These are phyloP conservation scores for Mesorhabditis sp. DNA, from an alignment of 2,888 invertebrate species.

Conservation along the genomic window DNA sequence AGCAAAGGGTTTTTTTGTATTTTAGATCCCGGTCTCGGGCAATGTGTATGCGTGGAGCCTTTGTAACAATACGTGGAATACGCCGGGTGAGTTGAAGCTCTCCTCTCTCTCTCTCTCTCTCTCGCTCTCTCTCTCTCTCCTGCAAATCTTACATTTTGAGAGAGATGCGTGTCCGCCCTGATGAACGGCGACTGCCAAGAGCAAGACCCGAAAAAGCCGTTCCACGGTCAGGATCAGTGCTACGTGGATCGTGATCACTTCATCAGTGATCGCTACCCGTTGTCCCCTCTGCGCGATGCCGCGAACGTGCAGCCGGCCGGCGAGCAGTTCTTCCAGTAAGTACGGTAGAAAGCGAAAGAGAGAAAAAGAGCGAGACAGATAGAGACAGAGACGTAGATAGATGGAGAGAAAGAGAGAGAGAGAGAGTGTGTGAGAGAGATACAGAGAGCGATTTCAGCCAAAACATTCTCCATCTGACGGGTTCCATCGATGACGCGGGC, in stretches of 20 bases:
- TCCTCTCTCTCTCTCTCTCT: not conserved
- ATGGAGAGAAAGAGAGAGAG: too few species aligned
- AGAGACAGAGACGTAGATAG: too few species aligned
- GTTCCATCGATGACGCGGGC: too few species aligned
- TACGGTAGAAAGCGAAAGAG: too few species aligned
- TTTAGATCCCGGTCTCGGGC: not conserved
- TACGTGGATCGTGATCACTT: not conserved
- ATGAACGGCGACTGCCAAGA: not conserved
- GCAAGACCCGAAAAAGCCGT: not conserved
- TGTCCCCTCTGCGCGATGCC: too few species aligned
- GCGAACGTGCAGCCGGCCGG: too few species aligned
- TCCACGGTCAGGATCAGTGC: not conserved
- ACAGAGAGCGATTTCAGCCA: too few species aligned
- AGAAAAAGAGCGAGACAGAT: too few species aligned
- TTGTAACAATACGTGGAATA: not conserved
- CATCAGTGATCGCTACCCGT: not conserved
- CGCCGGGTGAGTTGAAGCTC: too few species aligned
- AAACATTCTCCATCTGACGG: too few species aligned
- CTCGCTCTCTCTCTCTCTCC: not conserved
- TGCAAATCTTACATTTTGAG: not conserved
- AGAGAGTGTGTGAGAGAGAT: too few species aligned
- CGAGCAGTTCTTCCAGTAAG: too few species aligned
- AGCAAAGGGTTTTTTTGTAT: not conserved
- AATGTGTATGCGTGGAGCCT: conserved; percentile 5
- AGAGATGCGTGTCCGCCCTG: not conserved